phyloP scores from a whole-genome alignment of 2,888 invertebrate genomes.

The Vanessa cardui region DNA sequence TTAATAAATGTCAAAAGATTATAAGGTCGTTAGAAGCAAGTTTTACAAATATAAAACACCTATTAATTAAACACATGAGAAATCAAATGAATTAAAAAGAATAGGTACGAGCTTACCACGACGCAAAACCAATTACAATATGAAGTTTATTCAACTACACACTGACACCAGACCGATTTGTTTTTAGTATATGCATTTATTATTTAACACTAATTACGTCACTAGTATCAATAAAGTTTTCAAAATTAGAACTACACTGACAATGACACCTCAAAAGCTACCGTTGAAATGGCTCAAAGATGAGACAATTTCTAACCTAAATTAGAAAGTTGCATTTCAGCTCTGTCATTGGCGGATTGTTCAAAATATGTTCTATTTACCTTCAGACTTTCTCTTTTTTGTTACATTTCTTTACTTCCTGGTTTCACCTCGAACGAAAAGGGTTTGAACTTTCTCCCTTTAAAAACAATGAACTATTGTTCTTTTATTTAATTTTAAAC shows the following conservation, averaged over 20 bases:
- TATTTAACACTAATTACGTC: not conserved
- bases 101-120: not conserved
- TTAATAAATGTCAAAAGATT: conserved; percentile 3
- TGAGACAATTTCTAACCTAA: conserved; percentile 60
- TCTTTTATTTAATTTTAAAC: conserved; percentile 15
- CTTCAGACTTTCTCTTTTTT: conserved; percentile 79
- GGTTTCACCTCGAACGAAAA: conserved; percentile 63
- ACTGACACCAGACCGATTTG: not conserved
- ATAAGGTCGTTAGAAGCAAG: not conserved
- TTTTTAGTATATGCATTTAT: not conserved
- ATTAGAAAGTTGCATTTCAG: conserved; percentile 72
- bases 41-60: conserved; percentile 20
- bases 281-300: conserved; percentile 66
- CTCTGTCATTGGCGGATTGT: conserved; percentile 65
- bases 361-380: conserved; percentile 59
- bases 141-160: not conserved
- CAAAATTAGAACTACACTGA: conserved; percentile 15
- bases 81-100: not conserved
- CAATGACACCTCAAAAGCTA: conserved; percentile 53
- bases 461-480: conserved; percentile 61
- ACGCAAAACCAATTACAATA: not conserved
- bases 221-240: not conserved
- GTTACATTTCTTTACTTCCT: conserved; percentile 76
- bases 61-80: conserved; percentile 5
- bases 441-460: conserved; percentile 73